Percentiles rank a stretch among this genome's conserved stretches.
These are phyloP conservation scores for Caenorhabditis afra DNA, from an alignment of 2,888 invertebrate genomes.

Conservation along the genomic window DNA sequence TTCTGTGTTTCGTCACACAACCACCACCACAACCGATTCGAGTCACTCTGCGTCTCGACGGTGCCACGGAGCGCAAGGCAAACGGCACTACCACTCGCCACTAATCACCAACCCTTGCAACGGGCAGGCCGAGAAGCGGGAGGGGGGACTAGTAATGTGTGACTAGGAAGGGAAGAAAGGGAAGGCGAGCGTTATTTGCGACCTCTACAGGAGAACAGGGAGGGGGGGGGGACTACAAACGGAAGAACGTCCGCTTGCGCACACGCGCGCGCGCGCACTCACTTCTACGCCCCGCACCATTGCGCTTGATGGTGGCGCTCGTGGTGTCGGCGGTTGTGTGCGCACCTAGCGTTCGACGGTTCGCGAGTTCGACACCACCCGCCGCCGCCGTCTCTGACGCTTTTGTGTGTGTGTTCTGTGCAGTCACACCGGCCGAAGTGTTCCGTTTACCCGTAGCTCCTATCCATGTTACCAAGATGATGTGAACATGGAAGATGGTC, in stretches of 20 bases:
- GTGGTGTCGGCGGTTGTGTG: constrained; percentile 40
- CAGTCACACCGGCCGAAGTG: constrained; percentile 2
- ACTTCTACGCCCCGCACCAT: constrained; percentile 24
- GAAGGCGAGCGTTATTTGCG: no score
- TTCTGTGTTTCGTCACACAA: no score
- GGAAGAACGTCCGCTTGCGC: background rate
- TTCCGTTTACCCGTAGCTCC: constrained; percentile 63
- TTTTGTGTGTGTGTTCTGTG: constrained; percentile 21
- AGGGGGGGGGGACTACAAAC: no score
- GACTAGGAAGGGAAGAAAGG: no score
- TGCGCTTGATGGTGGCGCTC: constrained; percentile 41
- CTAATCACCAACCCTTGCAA: no score
- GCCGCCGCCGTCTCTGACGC: constrained; percentile 9
- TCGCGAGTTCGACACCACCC: constrained; percentile 5
- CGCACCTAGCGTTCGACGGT: constrained; percentile 17
- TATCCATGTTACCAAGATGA: constrained; percentile 48
- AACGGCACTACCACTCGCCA: no score
- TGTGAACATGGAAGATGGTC: constrained; percentile 57
- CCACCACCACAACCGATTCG: no score
- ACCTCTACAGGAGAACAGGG: no score
- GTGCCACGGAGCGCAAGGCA: no score
- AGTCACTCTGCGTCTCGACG: no score
- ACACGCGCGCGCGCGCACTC: background rate
- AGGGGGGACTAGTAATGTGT: no score
- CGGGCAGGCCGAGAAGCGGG: no score